phyloP scores from a whole-genome alignment of 2,797 vertebrate genomes.

The Heterohyrax brucei region DNA sequence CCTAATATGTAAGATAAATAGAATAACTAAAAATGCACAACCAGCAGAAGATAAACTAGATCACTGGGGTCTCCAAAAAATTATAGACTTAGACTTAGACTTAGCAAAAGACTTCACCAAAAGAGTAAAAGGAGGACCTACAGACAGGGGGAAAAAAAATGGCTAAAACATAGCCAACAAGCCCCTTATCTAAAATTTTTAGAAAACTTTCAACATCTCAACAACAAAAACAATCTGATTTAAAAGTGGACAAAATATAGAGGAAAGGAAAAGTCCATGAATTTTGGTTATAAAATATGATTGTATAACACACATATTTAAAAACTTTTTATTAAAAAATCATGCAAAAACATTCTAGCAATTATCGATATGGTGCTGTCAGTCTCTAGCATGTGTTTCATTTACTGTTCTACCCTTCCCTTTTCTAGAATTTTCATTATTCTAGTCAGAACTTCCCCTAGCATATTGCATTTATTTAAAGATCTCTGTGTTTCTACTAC shows the following conservation, averaged over 20 bases:
- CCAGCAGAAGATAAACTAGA: no score
- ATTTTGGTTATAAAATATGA: constrained; percentile 45
- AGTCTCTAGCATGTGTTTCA: background rate
- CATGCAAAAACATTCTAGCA: constrained; percentile 13
- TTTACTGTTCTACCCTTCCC: background rate
- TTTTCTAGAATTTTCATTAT: constrained; percentile 31
- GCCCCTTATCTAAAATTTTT: no score
- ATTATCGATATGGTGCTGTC: background rate
- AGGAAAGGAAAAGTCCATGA: background rate
- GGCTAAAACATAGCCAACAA: no score
- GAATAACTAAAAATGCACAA: no score
- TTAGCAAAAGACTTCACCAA: no score
- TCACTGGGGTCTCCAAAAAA: no score
- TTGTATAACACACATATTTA: background rate
- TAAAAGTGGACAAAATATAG: background rate
- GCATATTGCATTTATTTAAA: constrained; percentile 20
- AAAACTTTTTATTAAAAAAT: constrained; percentile 22
- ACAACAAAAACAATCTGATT: no score
- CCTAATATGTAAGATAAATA: no score
- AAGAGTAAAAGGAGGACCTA: no score
- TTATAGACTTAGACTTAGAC: no score
- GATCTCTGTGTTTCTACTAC: background rate
- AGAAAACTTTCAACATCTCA: no score
- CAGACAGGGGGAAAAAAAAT: no score
- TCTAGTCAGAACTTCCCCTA: background rate